phyloP scores from a whole-genome alignment of 2,113 vertebrate species.

The Alexandromys fortis region DNA sequence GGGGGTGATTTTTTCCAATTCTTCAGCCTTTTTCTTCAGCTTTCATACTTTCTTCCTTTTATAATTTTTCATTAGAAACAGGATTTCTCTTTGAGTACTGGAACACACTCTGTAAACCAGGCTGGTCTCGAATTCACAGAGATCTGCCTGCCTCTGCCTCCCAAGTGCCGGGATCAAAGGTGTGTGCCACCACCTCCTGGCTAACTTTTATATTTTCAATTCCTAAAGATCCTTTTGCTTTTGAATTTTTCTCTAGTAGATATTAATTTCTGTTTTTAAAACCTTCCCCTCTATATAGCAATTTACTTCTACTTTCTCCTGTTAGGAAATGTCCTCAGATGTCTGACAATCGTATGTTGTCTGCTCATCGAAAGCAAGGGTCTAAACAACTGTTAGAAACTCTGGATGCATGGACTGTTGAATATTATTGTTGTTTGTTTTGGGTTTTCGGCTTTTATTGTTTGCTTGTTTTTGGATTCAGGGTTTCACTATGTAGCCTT shows the following conservation, averaged over 20 bases:
- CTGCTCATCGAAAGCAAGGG: background rate
- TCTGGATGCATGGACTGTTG: background rate
- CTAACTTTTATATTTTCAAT: background rate
- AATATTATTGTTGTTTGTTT: background rate
- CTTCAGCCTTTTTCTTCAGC: background rate
- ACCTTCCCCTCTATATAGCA: background rate
- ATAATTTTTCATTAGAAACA: background rate
- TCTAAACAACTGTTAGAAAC: background rate
- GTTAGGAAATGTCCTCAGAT: background rate
- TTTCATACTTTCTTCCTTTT: background rate
- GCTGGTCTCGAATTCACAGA: background rate
- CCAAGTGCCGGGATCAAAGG: background rate
- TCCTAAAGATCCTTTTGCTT: background rate
- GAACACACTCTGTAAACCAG: background rate
- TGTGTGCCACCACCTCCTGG: background rate
- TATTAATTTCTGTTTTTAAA: background rate
- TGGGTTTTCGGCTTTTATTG: too few relatives aligned
- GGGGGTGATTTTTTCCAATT: background rate
- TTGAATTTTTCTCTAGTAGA: background rate
- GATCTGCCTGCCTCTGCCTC: background rate
- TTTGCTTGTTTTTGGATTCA: too few relatives aligned
- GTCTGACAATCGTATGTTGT: background rate
- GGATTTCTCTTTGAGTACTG: background rate
- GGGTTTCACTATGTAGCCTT: too few relatives aligned
- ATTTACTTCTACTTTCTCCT: background rate